These are phyloP conservation scores for Spisula subtruncata DNA, from an alignment of 2,888 invertebrate species.

Conservation along the genomic window DNA sequence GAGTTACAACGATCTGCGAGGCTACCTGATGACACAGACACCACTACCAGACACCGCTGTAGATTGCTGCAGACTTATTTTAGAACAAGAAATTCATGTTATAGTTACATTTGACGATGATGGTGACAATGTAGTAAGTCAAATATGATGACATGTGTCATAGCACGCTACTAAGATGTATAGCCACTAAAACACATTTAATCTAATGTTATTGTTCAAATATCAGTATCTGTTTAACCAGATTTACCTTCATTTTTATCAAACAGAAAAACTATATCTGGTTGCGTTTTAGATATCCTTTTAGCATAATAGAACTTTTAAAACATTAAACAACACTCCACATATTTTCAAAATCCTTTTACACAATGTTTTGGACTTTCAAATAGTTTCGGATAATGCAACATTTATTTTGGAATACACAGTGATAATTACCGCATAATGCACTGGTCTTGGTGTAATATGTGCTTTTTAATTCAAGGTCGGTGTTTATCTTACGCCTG, in stretches of 20 bases:
- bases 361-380: not conserved
- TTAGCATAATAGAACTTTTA: too few relatives aligned
- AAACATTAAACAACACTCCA: too few relatives aligned
- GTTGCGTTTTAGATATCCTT: not conserved
- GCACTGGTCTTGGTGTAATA: not conserved
- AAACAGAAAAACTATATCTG: too few relatives aligned
- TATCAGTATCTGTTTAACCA: not conserved
- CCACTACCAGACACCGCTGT: slow-evolving; percentile 40
- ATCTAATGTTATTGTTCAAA: not conserved
- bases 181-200: not conserved
- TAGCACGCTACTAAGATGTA: not conserved
- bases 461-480: not conserved
- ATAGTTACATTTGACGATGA: slow-evolving; percentile 41
- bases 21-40: slow-evolving; percentile 44
- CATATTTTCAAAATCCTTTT: not conserved
- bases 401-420: not conserved
- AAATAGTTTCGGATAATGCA: not conserved
- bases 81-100: slow-evolving; percentile 31
- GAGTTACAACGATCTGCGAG: slow-evolving; percentile 31
- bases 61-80: slow-evolving; percentile 45
- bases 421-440: too few relatives aligned
- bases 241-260: not conserved
- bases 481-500: not conserved
- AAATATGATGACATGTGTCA: too few relatives aligned
- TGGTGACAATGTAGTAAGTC: slow-evolving; percentile 28